Conservation (phyloP, 2,797 vertebrate genomes). For the Balearica regulorum region DNA sequence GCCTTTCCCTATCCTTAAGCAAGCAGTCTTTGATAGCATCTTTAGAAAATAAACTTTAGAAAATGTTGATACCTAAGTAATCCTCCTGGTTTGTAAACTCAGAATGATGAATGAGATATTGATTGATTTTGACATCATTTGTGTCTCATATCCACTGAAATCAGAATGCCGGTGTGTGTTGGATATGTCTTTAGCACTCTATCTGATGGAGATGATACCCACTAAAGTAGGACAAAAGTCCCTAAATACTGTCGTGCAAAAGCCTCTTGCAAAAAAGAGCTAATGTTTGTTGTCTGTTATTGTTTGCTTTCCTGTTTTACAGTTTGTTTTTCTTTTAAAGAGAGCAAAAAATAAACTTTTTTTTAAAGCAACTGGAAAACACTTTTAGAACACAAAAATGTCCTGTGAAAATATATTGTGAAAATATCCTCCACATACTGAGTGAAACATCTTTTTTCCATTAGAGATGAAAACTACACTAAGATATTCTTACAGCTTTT, state of each 20-base stretch:
- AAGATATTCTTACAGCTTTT: neutral
- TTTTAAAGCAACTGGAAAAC: neutral
- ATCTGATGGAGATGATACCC: neutral
- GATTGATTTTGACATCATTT: neutral
- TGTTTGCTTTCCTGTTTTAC: neutral
- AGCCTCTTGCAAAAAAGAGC: neutral
- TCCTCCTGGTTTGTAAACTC: neutral
- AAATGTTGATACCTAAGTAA: neutral
- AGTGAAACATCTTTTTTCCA: neutral
- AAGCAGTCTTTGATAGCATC: neutral
- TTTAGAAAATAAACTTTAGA: neutral
- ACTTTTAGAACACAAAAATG: neutral
- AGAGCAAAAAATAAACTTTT: fast-evolving
- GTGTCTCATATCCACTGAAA: neutral
- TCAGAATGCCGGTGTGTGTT: neutral
- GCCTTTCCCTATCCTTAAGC: neutral
- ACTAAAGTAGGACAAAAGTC: neutral
- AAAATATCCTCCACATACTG: neutral
- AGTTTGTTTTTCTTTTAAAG: neutral
- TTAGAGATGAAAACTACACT: neutral
- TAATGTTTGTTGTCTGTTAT: neutral
- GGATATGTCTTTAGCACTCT: neutral
- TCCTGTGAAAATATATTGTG: neutral
- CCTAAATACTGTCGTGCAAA: neutral
- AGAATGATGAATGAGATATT: neutral